Evolutionary conservation across 2,888 invertebrate species (phyloP), one percentile per base, ranked within the genome.

Genomic region (Conus canariensis): DNA sequence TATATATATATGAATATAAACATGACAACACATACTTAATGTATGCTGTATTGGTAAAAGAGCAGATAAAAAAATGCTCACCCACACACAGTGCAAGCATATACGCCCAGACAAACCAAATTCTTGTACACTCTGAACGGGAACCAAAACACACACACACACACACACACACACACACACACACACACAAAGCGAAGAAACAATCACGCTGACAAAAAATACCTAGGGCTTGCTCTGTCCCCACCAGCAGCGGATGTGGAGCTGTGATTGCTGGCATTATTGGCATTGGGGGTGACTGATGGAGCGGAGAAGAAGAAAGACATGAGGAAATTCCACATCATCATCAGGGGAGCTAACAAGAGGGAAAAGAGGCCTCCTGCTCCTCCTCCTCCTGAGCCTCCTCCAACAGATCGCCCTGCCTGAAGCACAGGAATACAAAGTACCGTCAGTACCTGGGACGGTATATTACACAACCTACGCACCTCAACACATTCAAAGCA

Each of bases 261-360:
- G 10, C 14, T 67, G 80, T 16, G 22, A n/a, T 87, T 25, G 80
- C 77, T 67, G 82, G 74, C 25, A 82, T 56, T 70, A 70, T 83
- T 85, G 85, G 87, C 74, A 83, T 45, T 64, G 77, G 22, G n/a
- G 87, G 74, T 1, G 89, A n/a, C 8, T 89, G 58, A 16, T 6
- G 90, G n/a, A 3, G 90, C 85, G 30, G 90, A 25, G 14, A 87
- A 67, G 70, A 93, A 83, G 45, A 97, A 96, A 56, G 96, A 95
- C 92, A 96, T 96, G 67, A 97, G 91, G 93, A 97, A 97, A 90
- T 96, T 97, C 94, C 97, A 96, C 60, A 97, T 95, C 77, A 97
- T 97, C 16, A 97, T 94, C 9, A 98, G 96, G 0, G 97, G 97
- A 8, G 97, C 96, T 56, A 98, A 94, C 4, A 98, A 93, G 0